Evolutionary conservation across 64 coral and sea anemone genomes (phyloP), one percentile per base, ranked within the genome.

Genomic region (Porites lutea): DNA sequence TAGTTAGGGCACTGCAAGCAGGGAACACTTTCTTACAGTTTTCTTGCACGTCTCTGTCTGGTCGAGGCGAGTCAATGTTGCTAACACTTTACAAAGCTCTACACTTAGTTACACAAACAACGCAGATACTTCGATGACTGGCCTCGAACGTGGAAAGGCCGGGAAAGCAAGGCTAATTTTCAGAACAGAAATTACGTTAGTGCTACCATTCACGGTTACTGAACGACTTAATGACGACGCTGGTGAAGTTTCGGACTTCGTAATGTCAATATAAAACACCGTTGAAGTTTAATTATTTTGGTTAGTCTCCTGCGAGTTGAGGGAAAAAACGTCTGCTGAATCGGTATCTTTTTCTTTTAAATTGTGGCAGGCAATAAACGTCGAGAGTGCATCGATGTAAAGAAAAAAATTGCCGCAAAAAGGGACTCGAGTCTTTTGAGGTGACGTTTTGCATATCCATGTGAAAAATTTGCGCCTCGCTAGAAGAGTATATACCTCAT

Each of bases 401-500:
- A 84, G 67, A 66, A 84, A 68, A 60, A 84, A 84, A 84, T 66
- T 84, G 81, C 48, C 62, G 81, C 81, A 63, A 67, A 68, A n/a
- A 68, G 69, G 43, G 65, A 68, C 69, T 84, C 47, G 19, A 84
- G 61, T 84, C 52, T 52, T 78, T 82, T 84, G 50, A 37, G 47
- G 48, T n/a, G 52, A 53, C 9, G 63, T 84, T 83, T 84, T 84
- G 81, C 81, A 84, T 84, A 84, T 84, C 69, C 62, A 84, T 84
- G 47, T n/a, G 48, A n/a, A 9, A 82, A 48, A 65, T 65, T 82
- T 65, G 79, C 58, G 48, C 78, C 79, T 84, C 43, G 48, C 69
- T 21, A 84, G 51, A 68, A 68, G 81, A 68, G 48, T 44, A 23
- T 27, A 19, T 45, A 76, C 7, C 5, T 52, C 59, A 7, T 16